A percentile compares a stretch with the other conserved stretches of the same genome.
Conservation (phyloP, 1,140 invertebrate species). For the Drosophila ohnishii region DNA sequence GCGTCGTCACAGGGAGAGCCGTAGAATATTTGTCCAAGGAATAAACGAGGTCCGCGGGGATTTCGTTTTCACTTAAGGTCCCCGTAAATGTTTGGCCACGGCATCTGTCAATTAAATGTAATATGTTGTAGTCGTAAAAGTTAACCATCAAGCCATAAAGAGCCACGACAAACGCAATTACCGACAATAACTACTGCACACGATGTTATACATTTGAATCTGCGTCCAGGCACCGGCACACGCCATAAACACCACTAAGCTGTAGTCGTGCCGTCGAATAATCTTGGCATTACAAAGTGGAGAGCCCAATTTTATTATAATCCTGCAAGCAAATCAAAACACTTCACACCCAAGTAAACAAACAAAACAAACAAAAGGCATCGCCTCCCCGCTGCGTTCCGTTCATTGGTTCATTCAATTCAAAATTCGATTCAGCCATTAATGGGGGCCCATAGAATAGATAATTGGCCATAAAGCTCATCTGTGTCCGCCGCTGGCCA, state of each 20-base stretch:
- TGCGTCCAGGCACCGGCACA: conserved; percentile 10
- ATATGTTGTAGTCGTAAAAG: conserved; percentile 70
- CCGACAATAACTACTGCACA: conserved; percentile 26
- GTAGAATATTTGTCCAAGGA: conserved; percentile 23
- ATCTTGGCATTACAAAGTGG: conserved; percentile 51
- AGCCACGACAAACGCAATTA: conserved; percentile 58
- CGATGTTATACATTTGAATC: conserved; percentile 3
- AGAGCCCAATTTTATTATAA: conserved; percentile 62
- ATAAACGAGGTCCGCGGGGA: conserved; percentile 9
- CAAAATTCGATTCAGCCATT: conserved; percentile 68
- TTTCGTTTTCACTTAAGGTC: conserved; percentile 32
- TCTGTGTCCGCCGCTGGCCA: conserved; percentile 61
- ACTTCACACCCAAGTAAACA: conserved; percentile 58
- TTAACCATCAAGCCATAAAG: conserved; percentile 46
- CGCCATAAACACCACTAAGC: conserved; percentile 42
- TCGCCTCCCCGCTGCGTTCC: conserved; percentile 4
- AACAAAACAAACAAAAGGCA: conserved; percentile 34
- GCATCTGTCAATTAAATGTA: conserved; percentile 66
- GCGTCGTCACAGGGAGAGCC: conserved; percentile 5
- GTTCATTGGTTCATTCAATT: conserved; percentile 29
- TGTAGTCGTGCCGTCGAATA: conserved; percentile 48
- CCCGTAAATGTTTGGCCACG: conserved; percentile 15
- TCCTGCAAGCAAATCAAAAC: conserved; percentile 58
- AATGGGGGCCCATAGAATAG: conserved; percentile 73
- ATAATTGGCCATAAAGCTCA: conserved; percentile 80